Evolutionary conservation across 2,797 vertebrate species (phyloP).

Genomic region (Mareca penelope): DNA sequence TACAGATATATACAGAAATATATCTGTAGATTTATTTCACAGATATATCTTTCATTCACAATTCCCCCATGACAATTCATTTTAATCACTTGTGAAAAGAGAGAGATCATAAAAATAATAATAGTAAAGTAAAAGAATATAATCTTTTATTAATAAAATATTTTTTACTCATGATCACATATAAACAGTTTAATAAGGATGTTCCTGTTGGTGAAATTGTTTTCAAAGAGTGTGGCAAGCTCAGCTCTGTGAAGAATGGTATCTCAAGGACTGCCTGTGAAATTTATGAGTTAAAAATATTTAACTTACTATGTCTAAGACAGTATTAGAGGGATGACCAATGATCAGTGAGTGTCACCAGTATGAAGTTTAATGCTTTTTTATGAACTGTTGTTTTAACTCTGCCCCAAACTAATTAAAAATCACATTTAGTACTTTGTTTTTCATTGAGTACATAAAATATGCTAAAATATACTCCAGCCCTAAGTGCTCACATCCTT

Average conservation of each 20-base stretch:
- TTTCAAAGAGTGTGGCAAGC: fast-evolving
- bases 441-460: fast-evolving
- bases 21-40: background rate
- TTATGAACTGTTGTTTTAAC: background rate
- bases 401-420: background rate
- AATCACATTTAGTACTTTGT: background rate
- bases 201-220: background rate
- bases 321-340: too few relatives aligned
- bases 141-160: background rate
- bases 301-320: background rate
- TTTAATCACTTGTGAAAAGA: background rate
- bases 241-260: fast-evolving
- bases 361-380: background rate
- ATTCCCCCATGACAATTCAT: background rate
- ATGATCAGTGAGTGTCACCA: background rate
- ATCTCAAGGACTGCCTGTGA: background rate
- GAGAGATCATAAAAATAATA: background rate
- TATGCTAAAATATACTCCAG: background rate
- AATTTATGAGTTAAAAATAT: background rate
- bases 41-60: background rate
- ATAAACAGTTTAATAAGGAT: background rate
- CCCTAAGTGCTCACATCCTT: background rate
- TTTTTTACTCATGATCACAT: background rate
- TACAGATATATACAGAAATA: too few relatives aligned
- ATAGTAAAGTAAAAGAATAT: background rate